Base-by-base conservation (phyloP, 2,797 vertebrate species). In the Tragopan temminckii region DNA sequence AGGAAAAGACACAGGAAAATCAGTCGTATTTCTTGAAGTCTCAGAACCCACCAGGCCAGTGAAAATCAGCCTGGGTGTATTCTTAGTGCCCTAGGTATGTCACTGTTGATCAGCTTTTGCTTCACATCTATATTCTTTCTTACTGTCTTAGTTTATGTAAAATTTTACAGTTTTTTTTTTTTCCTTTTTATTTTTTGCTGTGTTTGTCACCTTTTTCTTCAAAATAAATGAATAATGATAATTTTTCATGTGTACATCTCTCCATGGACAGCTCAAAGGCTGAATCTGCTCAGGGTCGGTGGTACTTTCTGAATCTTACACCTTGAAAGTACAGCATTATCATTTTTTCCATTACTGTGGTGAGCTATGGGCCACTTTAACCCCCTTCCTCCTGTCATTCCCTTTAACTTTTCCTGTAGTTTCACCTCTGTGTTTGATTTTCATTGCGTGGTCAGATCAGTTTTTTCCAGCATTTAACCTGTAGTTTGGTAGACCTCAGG, bases 401-500 rank as follows among this genome's bases (percentile, higher is more conserved):
- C 61, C 68, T 91, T 92, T 79, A 85, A 69, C 59, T 81, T 72
- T 36, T 69, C 46, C 53, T 57, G n/a, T 21, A 72, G 72, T 38
- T 84, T 75, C 59, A 78, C 35, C 40, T 71, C 76, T 38, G 31
- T 69, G 59, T 81, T 85, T 89, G 71, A 80, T 92, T 94, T 92
- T 85, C 77, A 61, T 93, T 91, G 62, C 17, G 70, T 35, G 40
- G 33, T 50, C 80, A 74, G 76, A 46, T 20, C 45, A 57, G 42
- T 85, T 88, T 93, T 93, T 21, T 48, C 52, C 67, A 74, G 33
- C 63, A 33, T 94, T 95, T 95, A 81, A 91, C 63, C 72, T 93
- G 36, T 76, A 81, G 36, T 43, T 25, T 0, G 0, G 21, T 31
- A 52, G 46, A 66, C 52, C 70, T 84, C 72, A 79, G 66, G 82